Percentiles rank a stretch among this genome's conserved stretches.
Evolutionary conservation across 1,140 invertebrate species (phyloP).

Genomic region (Zaprionus camerounensis): DNA sequence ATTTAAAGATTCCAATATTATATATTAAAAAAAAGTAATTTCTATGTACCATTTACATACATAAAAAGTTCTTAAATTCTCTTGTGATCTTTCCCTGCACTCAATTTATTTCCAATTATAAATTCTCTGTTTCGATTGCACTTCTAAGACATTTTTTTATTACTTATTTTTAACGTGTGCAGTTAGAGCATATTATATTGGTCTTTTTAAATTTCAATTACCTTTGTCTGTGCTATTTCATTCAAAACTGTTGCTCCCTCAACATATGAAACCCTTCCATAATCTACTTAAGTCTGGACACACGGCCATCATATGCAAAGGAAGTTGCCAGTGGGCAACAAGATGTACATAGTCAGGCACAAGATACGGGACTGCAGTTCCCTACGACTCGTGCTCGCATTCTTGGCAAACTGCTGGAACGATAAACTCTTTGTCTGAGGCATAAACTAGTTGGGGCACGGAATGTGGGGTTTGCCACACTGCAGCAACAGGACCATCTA

Average conservation of each 20-base stretch:
- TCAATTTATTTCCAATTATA: constrained; percentile 4
- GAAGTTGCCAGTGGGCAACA: constrained; percentile 13
- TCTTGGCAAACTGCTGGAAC: constrained; percentile 31
- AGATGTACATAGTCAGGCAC: constrained; percentile 11
- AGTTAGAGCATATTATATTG: constrained; percentile 50
- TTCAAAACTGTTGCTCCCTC: not conserved
- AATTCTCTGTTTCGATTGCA: not conserved
- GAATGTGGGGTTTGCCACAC: constrained; percentile 15
- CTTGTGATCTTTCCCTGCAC: not conserved
- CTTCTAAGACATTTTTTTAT: not conserved
- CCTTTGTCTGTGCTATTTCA: constrained; percentile 30
- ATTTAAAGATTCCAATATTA: no score
- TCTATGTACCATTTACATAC: no score
- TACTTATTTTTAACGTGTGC: constrained; percentile 25
- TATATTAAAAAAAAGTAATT: no score
- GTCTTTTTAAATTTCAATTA: constrained; percentile 64
- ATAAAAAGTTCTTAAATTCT: no score
- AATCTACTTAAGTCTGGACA: constrained; percentile 26
- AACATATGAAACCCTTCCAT: not conserved
- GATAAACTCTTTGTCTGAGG: constrained; percentile 29
- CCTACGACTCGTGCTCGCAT: constrained; percentile 5
- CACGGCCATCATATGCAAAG: not conserved
- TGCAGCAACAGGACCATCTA: constrained; percentile 3
- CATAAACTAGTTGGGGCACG: constrained; percentile 29
- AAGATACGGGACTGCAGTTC: constrained; percentile 26